Evolutionary conservation across 2,888 invertebrate species (phyloP), one percentile per base, ranked within the genome.

Genomic region (Leucoptera coffeella): DNA sequence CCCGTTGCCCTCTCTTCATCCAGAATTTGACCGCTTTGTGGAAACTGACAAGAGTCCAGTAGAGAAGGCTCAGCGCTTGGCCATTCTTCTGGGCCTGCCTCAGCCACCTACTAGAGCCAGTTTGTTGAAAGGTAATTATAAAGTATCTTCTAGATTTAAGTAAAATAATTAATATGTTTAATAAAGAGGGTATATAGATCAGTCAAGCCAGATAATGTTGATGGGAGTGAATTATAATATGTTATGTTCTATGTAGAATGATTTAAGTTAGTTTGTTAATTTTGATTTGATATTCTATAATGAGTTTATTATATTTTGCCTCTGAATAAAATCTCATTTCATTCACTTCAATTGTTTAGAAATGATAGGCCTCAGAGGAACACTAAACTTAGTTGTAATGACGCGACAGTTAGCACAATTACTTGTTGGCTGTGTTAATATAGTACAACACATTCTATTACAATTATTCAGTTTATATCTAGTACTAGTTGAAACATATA

Each of bases 11-110:
- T 94, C 93, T 0, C 83, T 89, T 2, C 93, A 92, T 60, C 95
- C 91, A 0, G 95, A 96, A 60, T 93, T 97, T 43, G 96, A 97
- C 55, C 82, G 95, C 6, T 92, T 96, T 41, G 89, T 99, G 36
- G 97, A 99, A 59, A 96, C 97, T 0, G 97, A 99, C 55, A 95
- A 95, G 54, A 92, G 91, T 38, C 93, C 94, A 0, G 69, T 93
- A 34, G 95, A 96, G 50, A 99, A 97, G 58, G 92, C 94, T 0
- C 91, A 94, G 48, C 78, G 91, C 19, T 64, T 97, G 19, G 93
- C 96, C 0, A 85, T 90, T 2, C 67, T 97, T 11, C 71, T 97
- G 5, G 91, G 92, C 6, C 65, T 96, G 4, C 80, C 82, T 4
- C 92, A 90, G 43, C 93, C 95, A 1, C 96, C 96, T 0, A 93